phyloP scores from a whole-genome alignment of 2,797 vertebrate species.

The Melanotaenia boesemani region DNA sequence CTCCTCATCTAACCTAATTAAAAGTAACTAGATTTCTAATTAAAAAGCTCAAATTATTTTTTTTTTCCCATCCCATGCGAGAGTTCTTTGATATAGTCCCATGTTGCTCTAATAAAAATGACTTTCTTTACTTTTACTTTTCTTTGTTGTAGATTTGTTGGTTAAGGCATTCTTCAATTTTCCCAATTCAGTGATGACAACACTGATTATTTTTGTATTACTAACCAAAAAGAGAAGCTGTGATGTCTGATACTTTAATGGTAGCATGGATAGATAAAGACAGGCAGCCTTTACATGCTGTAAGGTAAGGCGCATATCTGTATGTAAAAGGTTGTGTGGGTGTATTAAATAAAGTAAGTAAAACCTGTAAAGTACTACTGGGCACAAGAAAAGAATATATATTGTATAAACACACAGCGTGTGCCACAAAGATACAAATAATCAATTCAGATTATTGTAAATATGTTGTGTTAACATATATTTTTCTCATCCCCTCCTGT shows the following conservation, averaged over 20 bases:
- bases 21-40: constrained; percentile 48
- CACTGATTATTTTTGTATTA: constrained; percentile 53
- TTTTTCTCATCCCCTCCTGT: constrained; percentile 68
- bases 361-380: constrained; percentile 48
- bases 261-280: constrained; percentile 33
- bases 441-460: constrained; percentile 66
- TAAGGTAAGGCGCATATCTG: constrained; percentile 60
- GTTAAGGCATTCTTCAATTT: constrained; percentile 33
- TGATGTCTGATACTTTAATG: constrained; percentile 26
- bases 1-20: constrained; percentile 54
- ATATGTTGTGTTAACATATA: constrained; percentile 62
- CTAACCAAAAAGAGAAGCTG: constrained; percentile 50
- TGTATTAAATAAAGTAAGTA: constrained; percentile 44
- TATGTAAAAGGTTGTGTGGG: constrained; percentile 47
- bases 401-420: constrained; percentile 58
- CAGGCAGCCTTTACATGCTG: constrained; percentile 51
- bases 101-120: constrained; percentile 39
- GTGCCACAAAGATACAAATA: constrained; percentile 48
- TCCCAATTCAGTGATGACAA: constrained; percentile 22
- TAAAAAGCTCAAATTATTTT: constrained; percentile 46
- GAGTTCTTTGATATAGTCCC: constrained; percentile 24
- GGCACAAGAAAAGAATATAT: constrained; percentile 54
- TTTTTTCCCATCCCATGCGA: constrained; percentile 14
- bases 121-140: constrained; percentile 7
- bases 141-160: constrained; percentile 39